Conservation (phyloP, 2,113 vertebrate genomes). For the Chlamydotis undulata region DNA sequence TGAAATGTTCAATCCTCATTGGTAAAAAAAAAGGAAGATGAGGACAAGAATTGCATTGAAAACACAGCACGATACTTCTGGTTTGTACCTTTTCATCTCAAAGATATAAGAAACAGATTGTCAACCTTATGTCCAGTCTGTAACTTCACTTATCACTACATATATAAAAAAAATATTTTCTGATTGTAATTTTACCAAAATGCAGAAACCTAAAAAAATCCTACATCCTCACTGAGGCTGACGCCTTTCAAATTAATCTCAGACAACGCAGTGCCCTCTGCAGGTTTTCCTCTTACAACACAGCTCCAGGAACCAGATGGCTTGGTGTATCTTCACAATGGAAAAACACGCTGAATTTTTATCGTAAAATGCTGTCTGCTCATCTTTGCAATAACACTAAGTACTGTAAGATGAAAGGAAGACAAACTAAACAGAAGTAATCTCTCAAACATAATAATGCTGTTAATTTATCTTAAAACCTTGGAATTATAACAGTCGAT, state of each 20-base stretch:
- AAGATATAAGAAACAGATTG: not conserved
- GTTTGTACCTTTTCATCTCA: not conserved
- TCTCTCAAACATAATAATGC: not conserved
- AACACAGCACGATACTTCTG: not conserved
- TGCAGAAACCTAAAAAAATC: not conserved
- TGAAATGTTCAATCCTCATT: not conserved
- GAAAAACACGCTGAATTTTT: not conserved
- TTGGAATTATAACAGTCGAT: not conserved
- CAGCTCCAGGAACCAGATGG: not conserved
- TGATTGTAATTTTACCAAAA: not conserved
- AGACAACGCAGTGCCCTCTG: conserved; percentile 53
- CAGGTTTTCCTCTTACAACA: not conserved
- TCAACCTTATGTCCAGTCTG: not conserved
- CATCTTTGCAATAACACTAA: not conserved
- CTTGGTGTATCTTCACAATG: not conserved
- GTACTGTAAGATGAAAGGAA: not conserved
- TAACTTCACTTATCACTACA: not conserved
- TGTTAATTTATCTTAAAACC: not conserved
- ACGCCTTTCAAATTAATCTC: not conserved
- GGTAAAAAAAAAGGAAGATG: not conserved
- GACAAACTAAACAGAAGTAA: not conserved
- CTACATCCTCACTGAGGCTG: not conserved
- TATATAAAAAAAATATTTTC: not conserved
- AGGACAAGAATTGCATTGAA: not conserved
- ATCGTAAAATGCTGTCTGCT: not conserved